phyloP scores from a whole-genome alignment of 2,113 vertebrate genomes.

The Thinocorus orbignyianus region DNA sequence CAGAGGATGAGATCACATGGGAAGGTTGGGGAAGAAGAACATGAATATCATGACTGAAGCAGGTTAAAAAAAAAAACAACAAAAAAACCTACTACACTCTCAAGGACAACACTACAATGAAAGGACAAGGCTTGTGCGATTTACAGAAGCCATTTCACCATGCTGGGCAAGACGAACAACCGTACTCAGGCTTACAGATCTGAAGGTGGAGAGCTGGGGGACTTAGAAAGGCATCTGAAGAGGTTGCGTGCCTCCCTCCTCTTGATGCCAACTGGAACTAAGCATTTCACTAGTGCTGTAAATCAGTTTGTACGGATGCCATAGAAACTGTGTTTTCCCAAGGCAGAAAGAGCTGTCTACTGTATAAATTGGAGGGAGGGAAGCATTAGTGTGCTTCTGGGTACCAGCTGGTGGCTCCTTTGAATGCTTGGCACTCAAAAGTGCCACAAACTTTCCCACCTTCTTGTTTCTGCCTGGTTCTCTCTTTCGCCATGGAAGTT shows the following conservation, averaged over 20 bases:
- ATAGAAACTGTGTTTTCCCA: neutral
- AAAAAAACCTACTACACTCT: neutral
- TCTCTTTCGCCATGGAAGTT: neutral
- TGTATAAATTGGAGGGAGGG: neutral
- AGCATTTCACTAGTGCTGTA: neutral
- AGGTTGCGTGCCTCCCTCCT: neutral
- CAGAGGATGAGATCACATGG: neutral
- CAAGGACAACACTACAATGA: neutral
- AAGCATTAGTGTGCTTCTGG: neutral
- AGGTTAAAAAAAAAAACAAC: neutral
- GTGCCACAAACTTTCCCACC: neutral
- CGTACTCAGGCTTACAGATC: neutral
- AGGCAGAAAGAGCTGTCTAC: neutral
- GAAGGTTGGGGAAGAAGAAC: neutral
- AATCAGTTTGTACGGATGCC: slow-evolving; percentile 6
- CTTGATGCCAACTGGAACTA: neutral
- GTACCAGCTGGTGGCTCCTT: neutral
- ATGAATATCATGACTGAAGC: neutral
- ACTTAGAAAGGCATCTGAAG: neutral
- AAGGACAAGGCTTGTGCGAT: neutral
- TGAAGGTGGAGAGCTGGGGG: neutral
- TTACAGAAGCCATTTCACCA: neutral
- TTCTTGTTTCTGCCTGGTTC: neutral
- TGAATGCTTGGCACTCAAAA: neutral
- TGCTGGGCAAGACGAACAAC: neutral